Evolutionary conservation across 1,140 invertebrate genomes (phyloP).

Genomic region (Papilio polyxenes): DNA sequence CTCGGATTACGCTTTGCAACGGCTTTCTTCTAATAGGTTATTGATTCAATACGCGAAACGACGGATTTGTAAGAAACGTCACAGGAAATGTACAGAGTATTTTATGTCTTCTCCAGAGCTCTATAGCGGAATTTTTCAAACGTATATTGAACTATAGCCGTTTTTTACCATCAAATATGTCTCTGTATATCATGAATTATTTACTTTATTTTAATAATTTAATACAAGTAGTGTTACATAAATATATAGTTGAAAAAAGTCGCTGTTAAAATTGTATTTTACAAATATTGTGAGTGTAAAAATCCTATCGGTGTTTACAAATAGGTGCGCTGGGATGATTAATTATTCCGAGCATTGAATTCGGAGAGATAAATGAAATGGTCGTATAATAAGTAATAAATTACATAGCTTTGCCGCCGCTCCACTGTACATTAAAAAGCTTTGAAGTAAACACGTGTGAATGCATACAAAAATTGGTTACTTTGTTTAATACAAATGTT

Average conservation of each 20-base stretch:
- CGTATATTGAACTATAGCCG: neutral
- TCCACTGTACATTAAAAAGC: neutral
- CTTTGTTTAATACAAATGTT: neutral
- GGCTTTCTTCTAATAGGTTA: conserved; percentile 23
- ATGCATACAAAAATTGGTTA: neutral
- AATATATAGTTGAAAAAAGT: neutral
- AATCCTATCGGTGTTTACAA: conserved; percentile 15
- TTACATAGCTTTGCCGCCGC: neutral
- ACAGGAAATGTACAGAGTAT: neutral
- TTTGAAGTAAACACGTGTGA: conserved; percentile 9
- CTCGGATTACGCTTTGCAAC: conserved; percentile 6
- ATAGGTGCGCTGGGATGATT: conserved; percentile 5
- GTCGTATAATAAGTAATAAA: conserved; percentile 30
- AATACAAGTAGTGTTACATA: too few relatives aligned
- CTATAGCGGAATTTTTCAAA: neutral
- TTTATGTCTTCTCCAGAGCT: conserved; percentile 4
- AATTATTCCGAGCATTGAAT: conserved; percentile 18
- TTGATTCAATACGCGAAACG: conserved; percentile 18
- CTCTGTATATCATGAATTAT: too few relatives aligned
- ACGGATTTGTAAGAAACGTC: conserved; percentile 6
- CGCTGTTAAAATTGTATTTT: neutral
- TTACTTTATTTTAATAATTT: too few relatives aligned
- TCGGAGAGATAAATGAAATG: conserved; percentile 26
- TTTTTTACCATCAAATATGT: neutral
- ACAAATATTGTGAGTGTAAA: conserved; percentile 3